These are phyloP conservation scores for Drosophila neocordata DNA, from an alignment of 1,140 invertebrate genomes.

Conservation along the genomic window DNA sequence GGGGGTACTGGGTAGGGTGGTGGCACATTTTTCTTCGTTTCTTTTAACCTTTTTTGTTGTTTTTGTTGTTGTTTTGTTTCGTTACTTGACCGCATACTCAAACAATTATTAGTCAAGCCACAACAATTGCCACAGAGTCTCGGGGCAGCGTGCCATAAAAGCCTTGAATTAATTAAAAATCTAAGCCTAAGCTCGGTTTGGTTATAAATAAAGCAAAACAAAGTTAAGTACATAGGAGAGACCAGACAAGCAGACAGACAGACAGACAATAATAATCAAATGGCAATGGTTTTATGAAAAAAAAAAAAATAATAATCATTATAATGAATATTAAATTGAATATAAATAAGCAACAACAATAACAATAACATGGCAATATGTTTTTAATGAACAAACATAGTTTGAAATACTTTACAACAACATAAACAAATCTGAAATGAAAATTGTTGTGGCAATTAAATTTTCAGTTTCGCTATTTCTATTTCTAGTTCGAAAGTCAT, in stretches of 20 bases:
- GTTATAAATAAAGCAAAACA: conserved; percentile 58
- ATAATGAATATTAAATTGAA: conserved; percentile 40
- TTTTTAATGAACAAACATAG: conserved; percentile 36
- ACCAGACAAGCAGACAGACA: conserved; percentile 12
- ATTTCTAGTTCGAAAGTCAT: conserved; percentile 20
- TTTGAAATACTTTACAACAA: conserved; percentile 26
- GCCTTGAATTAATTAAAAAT: conserved; percentile 80
- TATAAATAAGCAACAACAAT: conserved; percentile 38
- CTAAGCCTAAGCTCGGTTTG: conserved; percentile 68
- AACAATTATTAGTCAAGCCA: conserved; percentile 66
- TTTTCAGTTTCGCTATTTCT: conserved; percentile 21
- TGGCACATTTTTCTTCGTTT: conserved; percentile 18
- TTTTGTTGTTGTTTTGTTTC: conserved; percentile 57
- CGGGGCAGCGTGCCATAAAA: conserved; percentile 55
- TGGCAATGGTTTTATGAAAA: conserved; percentile 8
- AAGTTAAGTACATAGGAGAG: neutral
- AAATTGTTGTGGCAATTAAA: conserved; percentile 26
- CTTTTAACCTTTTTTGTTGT: conserved; percentile 54
- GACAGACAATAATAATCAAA: conserved; percentile 34
- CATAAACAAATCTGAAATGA: conserved; percentile 9
- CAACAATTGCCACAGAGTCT: conserved; percentile 29
- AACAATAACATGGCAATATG: conserved; percentile 24
- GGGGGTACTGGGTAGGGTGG: neutral
- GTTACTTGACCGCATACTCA: conserved; percentile 54
- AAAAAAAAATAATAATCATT: conserved; percentile 38